Conservation (phyloP, 2,797 vertebrate genomes). For the Cebuella pygmaea region DNA sequence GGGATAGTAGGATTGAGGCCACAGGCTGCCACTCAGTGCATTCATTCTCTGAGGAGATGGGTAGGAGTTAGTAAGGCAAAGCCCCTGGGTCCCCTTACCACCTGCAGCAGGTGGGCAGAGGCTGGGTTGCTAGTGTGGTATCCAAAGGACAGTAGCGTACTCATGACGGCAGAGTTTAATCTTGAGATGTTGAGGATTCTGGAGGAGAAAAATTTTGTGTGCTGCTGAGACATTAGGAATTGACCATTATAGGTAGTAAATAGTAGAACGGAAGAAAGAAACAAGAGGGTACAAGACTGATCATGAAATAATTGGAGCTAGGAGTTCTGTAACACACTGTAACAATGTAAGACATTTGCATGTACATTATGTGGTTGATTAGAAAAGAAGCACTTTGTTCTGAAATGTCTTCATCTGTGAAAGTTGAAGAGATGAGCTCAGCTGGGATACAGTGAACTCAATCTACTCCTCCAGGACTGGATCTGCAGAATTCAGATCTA, state of each 20-base stretch:
- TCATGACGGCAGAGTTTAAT: background rate
- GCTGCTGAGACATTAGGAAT: background rate
- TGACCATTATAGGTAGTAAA: background rate
- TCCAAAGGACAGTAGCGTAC: background rate
- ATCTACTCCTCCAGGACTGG: background rate
- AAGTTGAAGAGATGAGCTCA: background rate
- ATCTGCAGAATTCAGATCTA: background rate
- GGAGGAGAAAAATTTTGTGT: background rate
- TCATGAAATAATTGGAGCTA: fast-evolving
- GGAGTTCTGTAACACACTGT: background rate
- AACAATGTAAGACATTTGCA: background rate
- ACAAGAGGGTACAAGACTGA: background rate
- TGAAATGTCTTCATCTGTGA: background rate
- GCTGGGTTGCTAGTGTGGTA: background rate
- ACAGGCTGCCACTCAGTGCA: background rate
- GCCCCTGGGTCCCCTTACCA: fast-evolving
- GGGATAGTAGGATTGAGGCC: background rate
- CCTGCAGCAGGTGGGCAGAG: background rate
- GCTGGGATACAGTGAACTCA: background rate
- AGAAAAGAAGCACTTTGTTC: constrained; percentile 21
- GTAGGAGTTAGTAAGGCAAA: background rate
- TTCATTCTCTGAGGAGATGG: background rate
- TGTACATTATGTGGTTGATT: background rate
- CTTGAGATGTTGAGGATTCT: background rate
- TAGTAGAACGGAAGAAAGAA: background rate